Conservation (phyloP, 2,888 invertebrate species). For the Caenorhabditis uteleia region DNA sequence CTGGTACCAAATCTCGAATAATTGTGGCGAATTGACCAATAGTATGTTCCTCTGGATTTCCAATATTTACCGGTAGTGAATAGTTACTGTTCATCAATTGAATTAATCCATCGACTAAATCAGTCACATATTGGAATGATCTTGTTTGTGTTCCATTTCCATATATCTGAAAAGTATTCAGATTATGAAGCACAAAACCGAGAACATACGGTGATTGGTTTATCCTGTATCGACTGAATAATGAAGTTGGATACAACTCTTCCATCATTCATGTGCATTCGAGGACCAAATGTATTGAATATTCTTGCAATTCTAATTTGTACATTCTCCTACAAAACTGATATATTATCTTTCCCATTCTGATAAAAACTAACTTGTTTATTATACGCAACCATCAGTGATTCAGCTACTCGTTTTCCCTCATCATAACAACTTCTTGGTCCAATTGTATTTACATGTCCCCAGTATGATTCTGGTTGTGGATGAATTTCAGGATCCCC, state of each 20-base stretch:
- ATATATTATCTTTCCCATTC: not conserved
- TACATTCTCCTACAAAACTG: slow-evolving; percentile 80
- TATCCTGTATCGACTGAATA: slow-evolving; percentile 90
- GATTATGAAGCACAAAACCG: not conserved
- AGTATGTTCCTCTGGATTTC: slow-evolving; percentile 96
- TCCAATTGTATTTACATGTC: slow-evolving; percentile 94
- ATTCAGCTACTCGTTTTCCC: slow-evolving; percentile 97
- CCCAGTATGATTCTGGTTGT: slow-evolving; percentile 92
- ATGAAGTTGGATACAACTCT: slow-evolving; percentile 98
- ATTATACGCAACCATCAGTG: slow-evolving; percentile 92
- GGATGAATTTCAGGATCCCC: slow-evolving; percentile 96
- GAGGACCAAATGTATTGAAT: slow-evolving; percentile 97
- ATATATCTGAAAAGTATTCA: slow-evolving; percentile 72
- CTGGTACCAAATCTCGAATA: slow-evolving; percentile 72
- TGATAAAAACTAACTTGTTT: slow-evolving; percentile 76
- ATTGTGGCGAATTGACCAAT: slow-evolving; percentile 79
- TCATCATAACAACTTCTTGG: slow-evolving; percentile 95
- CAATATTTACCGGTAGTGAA: slow-evolving; percentile 89
- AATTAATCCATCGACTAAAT: slow-evolving; percentile 91
- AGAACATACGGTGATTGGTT: slow-evolving; percentile 83
- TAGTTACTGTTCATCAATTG: slow-evolving; percentile 90
- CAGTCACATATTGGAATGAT: slow-evolving; percentile 96
- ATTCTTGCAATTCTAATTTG: slow-evolving; percentile 94
- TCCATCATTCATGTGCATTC: slow-evolving; percentile 99
- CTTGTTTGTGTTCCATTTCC: slow-evolving; percentile 78